Conservation (phyloP, 2,113 vertebrate species). For the Polypterus bichir region DNA sequence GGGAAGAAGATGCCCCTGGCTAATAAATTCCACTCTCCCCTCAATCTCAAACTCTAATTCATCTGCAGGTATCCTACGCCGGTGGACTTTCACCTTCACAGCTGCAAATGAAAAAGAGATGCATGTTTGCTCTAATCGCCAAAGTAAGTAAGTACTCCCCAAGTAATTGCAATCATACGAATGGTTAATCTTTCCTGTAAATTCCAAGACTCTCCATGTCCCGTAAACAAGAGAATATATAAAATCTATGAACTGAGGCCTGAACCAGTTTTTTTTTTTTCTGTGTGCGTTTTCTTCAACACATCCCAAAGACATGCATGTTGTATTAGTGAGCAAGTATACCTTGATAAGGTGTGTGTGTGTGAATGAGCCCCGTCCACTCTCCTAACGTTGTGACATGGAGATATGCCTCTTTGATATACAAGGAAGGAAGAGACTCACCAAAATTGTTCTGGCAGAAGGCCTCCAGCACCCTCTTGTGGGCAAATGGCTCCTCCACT, state of each 20-base stretch:
- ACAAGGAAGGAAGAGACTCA: slow-evolving; percentile 33
- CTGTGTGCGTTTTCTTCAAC: too few species aligned
- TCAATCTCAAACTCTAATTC: slow-evolving; percentile 57
- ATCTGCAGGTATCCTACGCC: slow-evolving; percentile 35
- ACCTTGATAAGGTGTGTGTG: too few species aligned
- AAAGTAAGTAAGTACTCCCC: too few species aligned
- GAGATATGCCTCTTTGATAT: background rate
- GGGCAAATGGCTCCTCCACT: slow-evolving; percentile 48
- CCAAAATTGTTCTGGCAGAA: slow-evolving; percentile 69
- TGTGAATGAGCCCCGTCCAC: too few species aligned
- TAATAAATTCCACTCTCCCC: slow-evolving; percentile 64
- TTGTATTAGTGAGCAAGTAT: too few species aligned
- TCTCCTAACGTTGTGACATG: background rate
- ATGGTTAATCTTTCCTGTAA: too few species aligned
- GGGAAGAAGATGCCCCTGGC: slow-evolving; percentile 56
- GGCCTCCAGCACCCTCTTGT: slow-evolving; percentile 54
- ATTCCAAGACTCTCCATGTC: background rate
- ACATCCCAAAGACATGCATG: too few species aligned
- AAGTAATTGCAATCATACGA: too few species aligned
- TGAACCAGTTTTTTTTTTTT: too few species aligned
- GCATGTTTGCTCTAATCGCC: background rate
- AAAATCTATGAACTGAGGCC: too few species aligned
- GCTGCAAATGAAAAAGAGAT: slow-evolving; percentile 33
- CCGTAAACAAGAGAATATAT: too few species aligned
- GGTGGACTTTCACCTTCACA: slow-evolving; percentile 65